Evolutionary conservation across 2,888 invertebrate genomes (phyloP), one percentile per base, ranked within the genome.

Genomic region (Eupithecia inturbata): DNA sequence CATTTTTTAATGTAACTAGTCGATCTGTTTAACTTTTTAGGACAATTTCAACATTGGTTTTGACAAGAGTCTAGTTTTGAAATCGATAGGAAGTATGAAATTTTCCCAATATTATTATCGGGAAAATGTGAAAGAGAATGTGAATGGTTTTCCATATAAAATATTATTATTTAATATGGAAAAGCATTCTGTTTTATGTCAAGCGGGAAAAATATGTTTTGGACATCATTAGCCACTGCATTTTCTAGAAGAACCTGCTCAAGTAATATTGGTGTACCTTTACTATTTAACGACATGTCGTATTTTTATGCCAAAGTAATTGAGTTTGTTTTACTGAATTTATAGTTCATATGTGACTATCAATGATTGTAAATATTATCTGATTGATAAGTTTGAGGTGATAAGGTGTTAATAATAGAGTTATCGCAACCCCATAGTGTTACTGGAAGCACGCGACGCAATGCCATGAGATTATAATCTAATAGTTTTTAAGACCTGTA

Each of bases 11-110:
- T n/a, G n/a, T n/a, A 49, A 49, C n/a, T n/a, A 19, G 45, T 45
- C n/a, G 49, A 49, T 49, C 9, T 49, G 3, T n/a, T 49, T 7
- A n/a, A n/a, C 49, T 49, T n/a, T 49, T 49, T 2, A 49, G 49
- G n/a, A 49, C 49, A n/a, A 49, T 49, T n/a, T 49, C 49, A 49
- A 49, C 49, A 49, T 49, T n/a, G n/a, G 7, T 49, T n/a, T 49
- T 7, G 49, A 49, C 49, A 49, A 7, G 0, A 0, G n/a, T 49
- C n/a, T 49, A 9, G 49, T 49, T 49, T 49, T n/a, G 19, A 49
- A 49, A 49, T 49, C 49, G 49, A n/a, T 49, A n/a, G 49, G 49
- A n/a, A 49, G 9, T 7, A 49, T 49, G n/a, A 49, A 49, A n/a
- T 49, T 49, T 49, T n/a, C n/a, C 7, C 49, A n/a, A 49, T 49